These are phyloP conservation scores for Papilio machaon DNA, from an alignment of 1,140 invertebrate species.

Conservation along the genomic window DNA sequence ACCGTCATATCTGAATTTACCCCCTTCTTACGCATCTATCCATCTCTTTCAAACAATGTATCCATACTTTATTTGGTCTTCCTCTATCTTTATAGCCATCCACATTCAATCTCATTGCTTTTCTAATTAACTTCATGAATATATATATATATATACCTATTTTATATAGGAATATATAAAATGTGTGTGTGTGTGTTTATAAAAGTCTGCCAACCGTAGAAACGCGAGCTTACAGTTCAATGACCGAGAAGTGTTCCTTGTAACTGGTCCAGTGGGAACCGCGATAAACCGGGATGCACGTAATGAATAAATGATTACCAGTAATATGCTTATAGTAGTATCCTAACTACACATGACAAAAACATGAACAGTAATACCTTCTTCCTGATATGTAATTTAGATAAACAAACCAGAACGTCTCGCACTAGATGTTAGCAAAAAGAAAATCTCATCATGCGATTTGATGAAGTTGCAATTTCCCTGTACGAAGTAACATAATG, in stretches of 20 bases:
- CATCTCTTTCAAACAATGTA: no score
- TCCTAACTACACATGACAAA: not conserved
- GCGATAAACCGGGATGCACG: not conserved
- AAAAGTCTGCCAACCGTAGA: not conserved
- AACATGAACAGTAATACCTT: not conserved
- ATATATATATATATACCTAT: no score
- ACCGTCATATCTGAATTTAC: no score
- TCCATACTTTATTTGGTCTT: no score
- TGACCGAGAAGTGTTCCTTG: constrained; percentile 18
- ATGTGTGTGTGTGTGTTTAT: no score
- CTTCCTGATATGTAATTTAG: not conserved
- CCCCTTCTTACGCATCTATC: no score
- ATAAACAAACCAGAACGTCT: not conserved
- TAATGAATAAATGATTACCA: constrained; percentile 26
- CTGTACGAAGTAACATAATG: constrained; percentile 1
- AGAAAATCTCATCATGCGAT: constrained; percentile 17
- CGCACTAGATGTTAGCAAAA: constrained; percentile 9
- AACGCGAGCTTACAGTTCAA: constrained; percentile 2
- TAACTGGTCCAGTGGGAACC: constrained; percentile 25
- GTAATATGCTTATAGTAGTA: not conserved
- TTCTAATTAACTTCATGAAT: no score
- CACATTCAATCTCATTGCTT: no score
- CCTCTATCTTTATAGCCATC: no score
- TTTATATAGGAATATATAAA: no score
- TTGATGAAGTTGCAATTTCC: constrained; percentile 19